These are phyloP conservation scores for Synanthedon myopaeformis DNA, from an alignment of 2,888 invertebrate genomes.

Conservation along the genomic window DNA sequence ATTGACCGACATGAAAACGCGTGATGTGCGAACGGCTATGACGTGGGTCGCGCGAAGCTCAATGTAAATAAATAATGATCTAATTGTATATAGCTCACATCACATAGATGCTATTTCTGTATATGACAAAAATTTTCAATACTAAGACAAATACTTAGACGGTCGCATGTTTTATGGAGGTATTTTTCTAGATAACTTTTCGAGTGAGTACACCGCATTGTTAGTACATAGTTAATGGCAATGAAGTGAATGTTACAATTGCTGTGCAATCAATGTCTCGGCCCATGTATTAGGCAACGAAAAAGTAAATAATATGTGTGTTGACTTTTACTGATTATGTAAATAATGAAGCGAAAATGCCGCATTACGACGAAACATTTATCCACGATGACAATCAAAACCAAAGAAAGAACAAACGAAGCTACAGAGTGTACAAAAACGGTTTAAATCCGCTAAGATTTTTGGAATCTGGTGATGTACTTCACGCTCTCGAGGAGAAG, in stretches of 20 bases:
- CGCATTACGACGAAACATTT: slow-evolving; percentile 67
- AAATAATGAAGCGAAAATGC: slow-evolving; percentile 33
- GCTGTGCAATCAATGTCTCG: too few species aligned
- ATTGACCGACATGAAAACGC: slow-evolving; percentile 26
- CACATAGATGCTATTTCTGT: slow-evolving; percentile 50
- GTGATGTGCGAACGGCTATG: slow-evolving; percentile 27
- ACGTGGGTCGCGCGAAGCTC: slow-evolving; percentile 31
- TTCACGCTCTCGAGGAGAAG: slow-evolving; percentile 47
- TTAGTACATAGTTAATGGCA: too few species aligned
- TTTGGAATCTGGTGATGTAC: slow-evolving; percentile 40
- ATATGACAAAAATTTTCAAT: slow-evolving; percentile 25
- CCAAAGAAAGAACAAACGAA: slow-evolving; percentile 61
- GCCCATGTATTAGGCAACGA: not conserved
- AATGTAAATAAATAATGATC: slow-evolving; percentile 68
- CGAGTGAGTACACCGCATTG: too few species aligned
- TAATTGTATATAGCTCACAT: slow-evolving; percentile 50
- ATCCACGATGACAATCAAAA: slow-evolving; percentile 60
- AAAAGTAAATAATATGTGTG: too few species aligned
- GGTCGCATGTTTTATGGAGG: slow-evolving; percentile 4
- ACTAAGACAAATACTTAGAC: slow-evolving; percentile 4
- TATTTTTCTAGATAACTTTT: too few species aligned
- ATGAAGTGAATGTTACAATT: too few species aligned
- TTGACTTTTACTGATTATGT: not conserved
- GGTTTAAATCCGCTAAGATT: slow-evolving; percentile 42
- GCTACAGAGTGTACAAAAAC: slow-evolving; percentile 62